Conservation (phyloP, 2,888 invertebrate species). For the Adelphocoris suturalis region DNA sequence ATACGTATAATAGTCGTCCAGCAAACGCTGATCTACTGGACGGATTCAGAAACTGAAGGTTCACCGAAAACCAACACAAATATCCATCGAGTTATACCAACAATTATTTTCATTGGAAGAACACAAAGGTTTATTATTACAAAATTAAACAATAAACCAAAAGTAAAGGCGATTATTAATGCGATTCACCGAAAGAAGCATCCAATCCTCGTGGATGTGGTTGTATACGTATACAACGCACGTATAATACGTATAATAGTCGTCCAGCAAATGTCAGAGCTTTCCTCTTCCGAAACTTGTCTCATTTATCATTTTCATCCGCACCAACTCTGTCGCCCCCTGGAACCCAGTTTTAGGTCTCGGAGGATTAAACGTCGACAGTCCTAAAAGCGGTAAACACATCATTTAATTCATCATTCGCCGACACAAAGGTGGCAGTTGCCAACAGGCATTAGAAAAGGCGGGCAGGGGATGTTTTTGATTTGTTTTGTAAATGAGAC, state of each 20-base stretch:
- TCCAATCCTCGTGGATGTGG: not conserved
- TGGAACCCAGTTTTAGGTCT: not conserved
- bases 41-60: no score
- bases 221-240: not conserved
- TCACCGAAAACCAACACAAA: no score
- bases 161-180: not conserved
- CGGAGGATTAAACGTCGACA: slow-evolving; percentile 2
- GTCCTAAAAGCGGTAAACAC: slow-evolving; percentile 42
- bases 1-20: slow-evolving; percentile 38
- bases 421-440: slow-evolving; percentile 47
- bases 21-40: no score
- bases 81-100: no score
- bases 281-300: slow-evolving; percentile 28
- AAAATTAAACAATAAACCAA: no score
- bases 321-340: not conserved
- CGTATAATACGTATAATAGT: slow-evolving; percentile 35
- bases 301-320: slow-evolving; percentile 52
- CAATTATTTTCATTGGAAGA: no score
- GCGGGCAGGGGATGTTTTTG: slow-evolving; percentile 21
- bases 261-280: slow-evolving; percentile 30
- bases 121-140: no score
- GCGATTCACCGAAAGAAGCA: not conserved
- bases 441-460: not conserved
- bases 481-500: slow-evolving; percentile 52
- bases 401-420: slow-evolving; percentile 47